Evolutionary conservation across 2,888 invertebrate species (phyloP).

Genomic region (Habroteleia sp.): DNA sequence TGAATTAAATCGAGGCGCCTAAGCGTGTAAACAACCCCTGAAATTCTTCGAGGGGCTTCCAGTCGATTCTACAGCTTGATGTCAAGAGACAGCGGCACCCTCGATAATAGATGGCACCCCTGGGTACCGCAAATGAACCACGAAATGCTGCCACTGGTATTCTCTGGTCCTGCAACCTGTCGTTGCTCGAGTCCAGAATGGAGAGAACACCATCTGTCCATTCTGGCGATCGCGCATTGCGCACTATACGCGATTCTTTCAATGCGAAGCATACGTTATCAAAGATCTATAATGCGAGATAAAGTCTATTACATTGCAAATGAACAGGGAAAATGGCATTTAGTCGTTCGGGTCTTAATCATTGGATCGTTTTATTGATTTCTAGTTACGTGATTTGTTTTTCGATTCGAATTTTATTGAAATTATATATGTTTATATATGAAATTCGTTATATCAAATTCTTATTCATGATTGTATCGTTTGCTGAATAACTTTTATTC

Average conservation of each 20-base stretch:
- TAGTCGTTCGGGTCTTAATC: slow-evolving; percentile 28
- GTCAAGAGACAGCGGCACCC: slow-evolving; percentile 67
- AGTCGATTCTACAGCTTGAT: slow-evolving; percentile 52
- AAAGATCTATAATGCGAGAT: slow-evolving; percentile 59
- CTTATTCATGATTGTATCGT: too few relatives aligned
- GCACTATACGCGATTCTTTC: slow-evolving; percentile 37
- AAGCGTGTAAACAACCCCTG: slow-evolving; percentile 78
- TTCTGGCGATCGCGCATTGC: slow-evolving; percentile 38
- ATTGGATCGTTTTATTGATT: slow-evolving; percentile 35
- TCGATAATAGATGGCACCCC: slow-evolving; percentile 81
- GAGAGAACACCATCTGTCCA: slow-evolving; percentile 77
- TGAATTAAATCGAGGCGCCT: slow-evolving; percentile 79
- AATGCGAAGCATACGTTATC: slow-evolving; percentile 60
- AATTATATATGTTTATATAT: too few relatives aligned
- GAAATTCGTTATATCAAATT: too few relatives aligned
- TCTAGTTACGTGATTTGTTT: slow-evolving; percentile 31
- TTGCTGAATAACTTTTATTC: too few relatives aligned
- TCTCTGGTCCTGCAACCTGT: slow-evolving; percentile 78
- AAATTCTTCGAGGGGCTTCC: slow-evolving; percentile 62
- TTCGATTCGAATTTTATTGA: too few relatives aligned
- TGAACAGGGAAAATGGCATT: slow-evolving; percentile 48
- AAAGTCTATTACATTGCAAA: slow-evolving; percentile 56
- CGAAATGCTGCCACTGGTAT: slow-evolving; percentile 80
- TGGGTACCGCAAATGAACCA: slow-evolving; percentile 82
- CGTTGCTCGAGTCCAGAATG: slow-evolving; percentile 71